These are phyloP conservation scores for Tapera naevia DNA, from an alignment of 2,797 vertebrate species.

Conservation along the genomic window DNA sequence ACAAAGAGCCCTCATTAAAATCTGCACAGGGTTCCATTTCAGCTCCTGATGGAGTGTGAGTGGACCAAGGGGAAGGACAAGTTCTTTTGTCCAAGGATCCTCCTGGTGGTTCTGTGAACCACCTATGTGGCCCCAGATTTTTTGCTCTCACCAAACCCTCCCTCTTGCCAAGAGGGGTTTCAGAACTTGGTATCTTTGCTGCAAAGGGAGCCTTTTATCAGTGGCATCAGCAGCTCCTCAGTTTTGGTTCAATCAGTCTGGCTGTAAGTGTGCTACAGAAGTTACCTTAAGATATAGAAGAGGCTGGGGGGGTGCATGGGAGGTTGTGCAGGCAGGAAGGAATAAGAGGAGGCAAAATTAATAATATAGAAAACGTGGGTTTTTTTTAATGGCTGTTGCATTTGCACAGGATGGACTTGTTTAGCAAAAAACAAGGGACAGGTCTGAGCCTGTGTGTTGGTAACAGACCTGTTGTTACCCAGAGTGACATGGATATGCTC, in stretches of 20 bases:
- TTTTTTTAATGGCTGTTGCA: not conserved
- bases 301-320: not conserved
- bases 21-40: not conserved
- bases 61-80: not conserved
- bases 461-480: not conserved
- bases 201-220: not conserved
- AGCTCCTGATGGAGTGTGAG: not conserved
- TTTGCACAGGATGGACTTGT: fast-evolving
- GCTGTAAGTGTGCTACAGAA: not conserved
- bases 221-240: not conserved
- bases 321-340: not conserved
- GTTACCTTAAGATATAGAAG: not conserved
- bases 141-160: not conserved
- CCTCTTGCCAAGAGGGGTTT: not conserved
- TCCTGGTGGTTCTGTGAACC: not conserved
- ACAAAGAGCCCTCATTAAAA: not conserved
- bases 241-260: not conserved
- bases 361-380: fast-evolving
- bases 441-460: not conserved
- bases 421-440: not conserved
- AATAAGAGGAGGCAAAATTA: not conserved
- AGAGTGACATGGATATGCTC: too few species aligned
- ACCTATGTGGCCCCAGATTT: fast-evolving
- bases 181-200: not conserved
- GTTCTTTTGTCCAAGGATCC: not conserved